Percentiles rank a stretch among this genome's conserved stretches.
Conservation (phyloP, 1,140 invertebrate genomes). For the Apis cerana region DNA sequence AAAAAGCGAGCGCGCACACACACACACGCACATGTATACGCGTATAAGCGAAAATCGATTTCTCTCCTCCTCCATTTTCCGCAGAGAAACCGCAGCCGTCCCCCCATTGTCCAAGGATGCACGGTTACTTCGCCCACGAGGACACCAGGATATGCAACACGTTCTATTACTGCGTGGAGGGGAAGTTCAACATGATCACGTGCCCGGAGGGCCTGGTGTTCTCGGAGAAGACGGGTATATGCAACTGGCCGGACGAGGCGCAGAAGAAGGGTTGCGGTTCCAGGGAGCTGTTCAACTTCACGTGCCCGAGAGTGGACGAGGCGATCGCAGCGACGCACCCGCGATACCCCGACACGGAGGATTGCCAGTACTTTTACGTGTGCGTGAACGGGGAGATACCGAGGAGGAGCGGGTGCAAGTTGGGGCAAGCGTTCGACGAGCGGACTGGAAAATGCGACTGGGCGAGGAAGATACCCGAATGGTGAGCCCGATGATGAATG, state of each 20-base stretch:
- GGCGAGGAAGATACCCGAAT: constrained; percentile 94
- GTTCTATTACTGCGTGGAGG: constrained; percentile 95
- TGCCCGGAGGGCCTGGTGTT: constrained; percentile 94
- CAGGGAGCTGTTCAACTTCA: constrained; percentile 92
- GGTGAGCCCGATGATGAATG: too few relatives aligned
- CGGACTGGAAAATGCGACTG: constrained; percentile 91
- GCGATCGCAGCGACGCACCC: constrained; percentile 89
- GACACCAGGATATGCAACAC: constrained; percentile 90
- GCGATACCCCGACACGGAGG: constrained; percentile 92
- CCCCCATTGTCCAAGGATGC: constrained; percentile 89
- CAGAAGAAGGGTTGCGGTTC: constrained; percentile 92
- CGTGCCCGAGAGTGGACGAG: constrained; percentile 90
- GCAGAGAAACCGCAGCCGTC: constrained; percentile 88
- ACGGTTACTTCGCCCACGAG: constrained; percentile 94
- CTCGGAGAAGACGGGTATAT: constrained; percentile 93
- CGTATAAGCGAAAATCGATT: too few relatives aligned
- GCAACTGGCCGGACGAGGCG: constrained; percentile 95
- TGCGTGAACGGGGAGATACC: constrained; percentile 93
- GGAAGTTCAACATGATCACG: constrained; percentile 93
- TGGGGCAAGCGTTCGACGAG: constrained; percentile 96
- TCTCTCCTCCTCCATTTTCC: too few relatives aligned
- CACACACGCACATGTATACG: too few relatives aligned
- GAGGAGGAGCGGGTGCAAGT: constrained; percentile 91
- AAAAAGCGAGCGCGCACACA: too few relatives aligned
- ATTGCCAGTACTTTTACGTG: constrained; percentile 96